These are phyloP conservation scores for Malurus cyaneus DNA, from an alignment of 2,113 vertebrate genomes.

Conservation along the genomic window DNA sequence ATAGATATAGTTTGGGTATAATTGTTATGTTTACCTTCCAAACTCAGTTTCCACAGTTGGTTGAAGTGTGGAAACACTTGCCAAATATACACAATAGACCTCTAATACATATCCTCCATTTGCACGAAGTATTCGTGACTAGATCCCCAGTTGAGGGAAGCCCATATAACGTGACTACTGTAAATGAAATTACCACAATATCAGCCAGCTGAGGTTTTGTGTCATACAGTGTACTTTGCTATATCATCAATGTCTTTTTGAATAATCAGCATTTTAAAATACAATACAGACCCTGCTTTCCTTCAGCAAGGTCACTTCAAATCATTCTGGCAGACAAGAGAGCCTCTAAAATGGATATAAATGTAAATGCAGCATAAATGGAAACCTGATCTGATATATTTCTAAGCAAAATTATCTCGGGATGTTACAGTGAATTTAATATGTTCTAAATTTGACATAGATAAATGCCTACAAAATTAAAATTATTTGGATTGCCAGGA, in stretches of 20 bases:
- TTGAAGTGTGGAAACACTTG: not conserved
- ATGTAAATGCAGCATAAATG: not conserved
- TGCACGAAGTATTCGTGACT: not conserved
- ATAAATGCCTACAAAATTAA: conserved; percentile 12
- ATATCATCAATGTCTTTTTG: conserved; percentile 32
- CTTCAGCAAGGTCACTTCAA: not conserved
- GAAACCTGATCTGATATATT: not conserved
- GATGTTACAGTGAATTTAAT: conserved; percentile 9
- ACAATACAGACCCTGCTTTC: not conserved
- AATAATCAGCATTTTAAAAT: not conserved
- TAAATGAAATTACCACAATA: not conserved
- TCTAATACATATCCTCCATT: conserved; percentile 10
- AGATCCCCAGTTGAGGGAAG: not conserved
- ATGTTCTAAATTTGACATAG: not conserved
- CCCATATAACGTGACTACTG: not conserved
- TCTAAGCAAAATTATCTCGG: not conserved
- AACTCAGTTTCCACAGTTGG: not conserved
- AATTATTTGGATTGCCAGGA: conserved; percentile 23
- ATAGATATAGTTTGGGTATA: not conserved
- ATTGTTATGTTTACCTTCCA: not conserved
- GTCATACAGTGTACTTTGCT: conserved; percentile 2
- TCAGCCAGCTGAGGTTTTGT: not conserved
- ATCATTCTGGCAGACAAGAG: not conserved
- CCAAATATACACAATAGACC: not conserved
- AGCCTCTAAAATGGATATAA: not conserved